Conservation (phyloP, 2,113 vertebrate genomes). For the Phylloscopus trochiloides region DNA sequence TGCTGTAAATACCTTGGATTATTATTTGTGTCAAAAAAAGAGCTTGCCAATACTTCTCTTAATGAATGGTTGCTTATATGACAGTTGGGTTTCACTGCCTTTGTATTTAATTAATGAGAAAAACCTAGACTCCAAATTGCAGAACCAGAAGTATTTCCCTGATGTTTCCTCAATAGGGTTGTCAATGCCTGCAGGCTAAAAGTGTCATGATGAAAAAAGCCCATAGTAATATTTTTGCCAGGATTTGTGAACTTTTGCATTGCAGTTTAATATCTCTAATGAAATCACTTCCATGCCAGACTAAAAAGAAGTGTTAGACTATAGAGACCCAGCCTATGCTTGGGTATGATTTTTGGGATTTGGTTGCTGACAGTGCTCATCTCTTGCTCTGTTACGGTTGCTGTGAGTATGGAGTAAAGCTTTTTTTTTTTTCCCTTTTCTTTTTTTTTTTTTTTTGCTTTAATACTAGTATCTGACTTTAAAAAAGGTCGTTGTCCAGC, state of each 20-base stretch:
- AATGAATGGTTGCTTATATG: background rate
- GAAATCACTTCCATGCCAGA: background rate
- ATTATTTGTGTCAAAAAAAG: background rate
- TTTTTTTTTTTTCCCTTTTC: background rate
- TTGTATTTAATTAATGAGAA: background rate
- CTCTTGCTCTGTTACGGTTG: background rate
- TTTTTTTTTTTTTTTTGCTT: background rate
- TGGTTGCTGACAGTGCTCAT: background rate
- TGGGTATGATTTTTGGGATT: rapidly evolving
- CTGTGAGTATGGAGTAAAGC: background rate
- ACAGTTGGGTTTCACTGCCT: background rate
- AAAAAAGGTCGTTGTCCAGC: background rate
- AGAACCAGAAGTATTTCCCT: background rate
- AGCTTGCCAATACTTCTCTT: background rate
- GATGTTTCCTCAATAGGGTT: background rate
- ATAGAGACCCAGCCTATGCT: background rate
- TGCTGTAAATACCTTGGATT: background rate
- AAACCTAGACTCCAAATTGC: background rate
- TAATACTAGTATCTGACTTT: background rate
- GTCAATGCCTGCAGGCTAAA: background rate
- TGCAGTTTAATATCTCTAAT: background rate
- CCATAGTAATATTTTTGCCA: background rate
- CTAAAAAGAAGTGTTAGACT: background rate
- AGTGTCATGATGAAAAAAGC: background rate
- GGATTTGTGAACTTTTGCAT: background rate